Evolutionary conservation across 2,113 vertebrate genomes (phyloP).

Genomic region (Megatriorchis doriae): DNA sequence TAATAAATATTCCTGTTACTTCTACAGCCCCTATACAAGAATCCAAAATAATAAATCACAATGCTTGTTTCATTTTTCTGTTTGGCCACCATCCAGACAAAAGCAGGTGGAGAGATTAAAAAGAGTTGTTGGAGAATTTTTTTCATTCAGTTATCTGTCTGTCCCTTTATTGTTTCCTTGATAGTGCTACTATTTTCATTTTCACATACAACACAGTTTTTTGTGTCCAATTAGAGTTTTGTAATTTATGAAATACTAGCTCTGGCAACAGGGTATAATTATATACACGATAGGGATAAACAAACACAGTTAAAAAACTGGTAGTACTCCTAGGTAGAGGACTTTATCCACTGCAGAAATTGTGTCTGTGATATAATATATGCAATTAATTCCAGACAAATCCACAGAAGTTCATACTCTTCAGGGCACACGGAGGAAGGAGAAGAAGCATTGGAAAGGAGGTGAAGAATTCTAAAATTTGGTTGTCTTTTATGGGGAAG

Average conservation of each 20-base stretch:
- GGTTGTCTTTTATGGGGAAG: background rate
- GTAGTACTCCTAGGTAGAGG: background rate
- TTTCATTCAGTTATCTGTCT: background rate
- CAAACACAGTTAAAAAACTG: background rate
- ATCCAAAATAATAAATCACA: constrained; percentile 8
- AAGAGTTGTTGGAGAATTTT: background rate
- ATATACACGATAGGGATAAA: background rate
- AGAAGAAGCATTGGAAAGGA: background rate
- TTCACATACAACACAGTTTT: background rate
- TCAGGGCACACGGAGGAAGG: background rate
- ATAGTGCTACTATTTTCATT: background rate
- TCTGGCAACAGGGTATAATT: background rate
- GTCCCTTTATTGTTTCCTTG: background rate
- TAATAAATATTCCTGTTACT: constrained; percentile 34
- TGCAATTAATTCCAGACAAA: background rate
- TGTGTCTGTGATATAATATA: background rate
- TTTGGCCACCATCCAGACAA: background rate
- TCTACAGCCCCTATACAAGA: background rate
- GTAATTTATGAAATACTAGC: background rate
- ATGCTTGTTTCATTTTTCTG: background rate
- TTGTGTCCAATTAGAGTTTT: background rate
- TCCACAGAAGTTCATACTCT: background rate
- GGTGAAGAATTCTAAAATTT: background rate
- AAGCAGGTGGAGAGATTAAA: background rate
- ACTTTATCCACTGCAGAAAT: background rate